phyloP scores from a whole-genome alignment of 2,113 vertebrate genomes.

The Terrapene triunguis region DNA sequence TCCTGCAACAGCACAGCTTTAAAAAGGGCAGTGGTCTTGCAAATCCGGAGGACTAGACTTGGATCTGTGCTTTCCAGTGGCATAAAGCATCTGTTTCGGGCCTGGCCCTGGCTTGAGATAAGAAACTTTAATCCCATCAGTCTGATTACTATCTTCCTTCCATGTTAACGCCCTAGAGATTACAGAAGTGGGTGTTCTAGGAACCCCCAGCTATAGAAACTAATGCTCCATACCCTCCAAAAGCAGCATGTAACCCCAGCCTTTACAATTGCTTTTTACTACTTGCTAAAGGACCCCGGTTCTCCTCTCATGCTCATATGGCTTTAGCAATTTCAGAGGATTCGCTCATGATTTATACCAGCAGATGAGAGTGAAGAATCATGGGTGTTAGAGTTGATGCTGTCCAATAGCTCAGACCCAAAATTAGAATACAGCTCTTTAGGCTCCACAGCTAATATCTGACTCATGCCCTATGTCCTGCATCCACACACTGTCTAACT shows the following conservation, averaged over 20 bases:
- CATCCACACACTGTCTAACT: not conserved
- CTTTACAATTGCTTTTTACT: not conserved
- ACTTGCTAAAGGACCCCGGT: not conserved
- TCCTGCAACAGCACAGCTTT: not conserved
- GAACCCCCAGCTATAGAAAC: not conserved
- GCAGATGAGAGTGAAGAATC: not conserved
- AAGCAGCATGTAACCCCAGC: not conserved
- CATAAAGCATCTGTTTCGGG: not conserved
- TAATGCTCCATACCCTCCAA: not conserved
- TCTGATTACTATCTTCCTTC: not conserved
- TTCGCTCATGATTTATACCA: not conserved
- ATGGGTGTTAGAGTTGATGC: not conserved
- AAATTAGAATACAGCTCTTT: not conserved
- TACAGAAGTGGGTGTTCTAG: not conserved
- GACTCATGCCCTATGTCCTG: too few relatives aligned
- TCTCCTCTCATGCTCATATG: not conserved
- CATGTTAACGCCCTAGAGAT: not conserved
- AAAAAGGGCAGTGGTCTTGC: not conserved
- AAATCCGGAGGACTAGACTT: not conserved
- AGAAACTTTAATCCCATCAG: not conserved
- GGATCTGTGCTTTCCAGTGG: not conserved
- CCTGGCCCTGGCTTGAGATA: not conserved
- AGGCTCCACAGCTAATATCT: not conserved
- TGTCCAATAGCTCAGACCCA: not conserved
- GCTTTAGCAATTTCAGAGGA: not conserved